Base-by-base conservation (phyloP, 2,888 invertebrate species). In the Ceraclea dissimilis region DNA sequence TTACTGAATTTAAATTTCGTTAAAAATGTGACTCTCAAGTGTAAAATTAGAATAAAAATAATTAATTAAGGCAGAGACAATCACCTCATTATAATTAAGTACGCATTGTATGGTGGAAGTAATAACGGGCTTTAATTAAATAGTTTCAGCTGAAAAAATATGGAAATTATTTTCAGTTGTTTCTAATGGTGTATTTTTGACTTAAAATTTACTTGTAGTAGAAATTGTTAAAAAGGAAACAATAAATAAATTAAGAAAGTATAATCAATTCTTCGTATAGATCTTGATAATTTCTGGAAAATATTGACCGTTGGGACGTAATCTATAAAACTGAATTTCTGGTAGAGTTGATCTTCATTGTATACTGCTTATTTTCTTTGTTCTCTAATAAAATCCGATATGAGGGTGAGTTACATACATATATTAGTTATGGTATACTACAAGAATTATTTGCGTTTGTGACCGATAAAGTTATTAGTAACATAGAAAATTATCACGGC, bases 21-120 rank as follows among this genome's bases (percentile, higher is more conserved):
- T 46, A 46, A 46, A 46, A 19, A 19, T 46, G 18, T 46, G 8
- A 4, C 46, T 20, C 46, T 46, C 46, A 13, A 46, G 46, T 46
- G 46, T 46, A 46, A 19, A 46, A 39, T 39, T 46, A 19, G 20
- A 18, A 46, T 19, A 46, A 46, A 46, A 46, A 46, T 46, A 46
- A 46, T 46, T 46, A 46, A 46, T 20, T 39, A 31, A 31, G 31
- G n/a, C n/a, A n/a, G n/a, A n/a, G n/a, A n/a, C n/a, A n/a, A n/a
- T n/a, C n/a, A n/a, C n/a, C n/a, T n/a, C n/a, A n/a, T n/a, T n/a
- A n/a, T n/a, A n/a, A n/a, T n/a, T n/a, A n/a, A n/a, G n/a, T n/a
- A n/a, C n/a, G n/a, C n/a, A n/a, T n/a, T n/a, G n/a, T n/a, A n/a
- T n/a, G n/a, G n/a, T n/a, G n/a, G n/a, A n/a, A n/a, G n/a, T n/a